phyloP scores from a whole-genome alignment of 2,113 vertebrate genomes.

The Casuarius casuarius region DNA sequence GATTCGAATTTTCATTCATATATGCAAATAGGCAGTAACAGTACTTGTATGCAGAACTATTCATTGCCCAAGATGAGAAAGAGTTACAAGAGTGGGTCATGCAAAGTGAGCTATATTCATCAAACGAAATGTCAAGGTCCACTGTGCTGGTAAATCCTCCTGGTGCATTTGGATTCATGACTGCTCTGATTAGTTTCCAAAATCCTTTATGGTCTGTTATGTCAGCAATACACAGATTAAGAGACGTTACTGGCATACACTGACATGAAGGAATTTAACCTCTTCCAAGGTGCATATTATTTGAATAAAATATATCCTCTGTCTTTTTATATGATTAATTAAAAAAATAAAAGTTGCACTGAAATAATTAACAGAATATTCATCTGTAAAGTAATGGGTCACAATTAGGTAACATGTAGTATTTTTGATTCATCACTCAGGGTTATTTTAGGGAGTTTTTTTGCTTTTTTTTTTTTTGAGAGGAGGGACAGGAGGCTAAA shows the following conservation, averaged over 20 bases:
- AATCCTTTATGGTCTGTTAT: slow-evolving; percentile 54
- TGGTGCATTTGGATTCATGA: slow-evolving; percentile 51
- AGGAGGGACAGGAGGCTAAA: not conserved
- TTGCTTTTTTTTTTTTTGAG: not conserved
- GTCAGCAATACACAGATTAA: slow-evolving; percentile 57
- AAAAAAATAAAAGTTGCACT: not conserved
- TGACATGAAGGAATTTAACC: slow-evolving; percentile 18
- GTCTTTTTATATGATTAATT: not conserved
- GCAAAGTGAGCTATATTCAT: not conserved
- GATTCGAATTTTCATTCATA: slow-evolving; percentile 2
- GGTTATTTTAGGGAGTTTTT: not conserved
- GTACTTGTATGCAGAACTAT: not conserved
- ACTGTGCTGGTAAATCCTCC: slow-evolving; percentile 48
- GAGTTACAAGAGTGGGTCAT: not conserved
- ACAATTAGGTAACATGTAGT: not conserved
- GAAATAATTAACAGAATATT: not conserved
- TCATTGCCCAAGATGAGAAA: not conserved
- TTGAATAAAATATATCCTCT: not conserved
- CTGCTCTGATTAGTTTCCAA: slow-evolving; percentile 54
- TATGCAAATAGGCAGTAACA: not conserved
- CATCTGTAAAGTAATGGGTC: not conserved
- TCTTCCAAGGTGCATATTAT: not conserved
- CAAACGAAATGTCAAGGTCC: slow-evolving; percentile 31
- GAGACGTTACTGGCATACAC: slow-evolving; percentile 23
- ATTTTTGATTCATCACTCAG: not conserved